Evolutionary conservation across 2,888 invertebrate genomes (phyloP), one percentile per base, ranked within the genome.

Genomic region (Agriopis leucophaearia): DNA sequence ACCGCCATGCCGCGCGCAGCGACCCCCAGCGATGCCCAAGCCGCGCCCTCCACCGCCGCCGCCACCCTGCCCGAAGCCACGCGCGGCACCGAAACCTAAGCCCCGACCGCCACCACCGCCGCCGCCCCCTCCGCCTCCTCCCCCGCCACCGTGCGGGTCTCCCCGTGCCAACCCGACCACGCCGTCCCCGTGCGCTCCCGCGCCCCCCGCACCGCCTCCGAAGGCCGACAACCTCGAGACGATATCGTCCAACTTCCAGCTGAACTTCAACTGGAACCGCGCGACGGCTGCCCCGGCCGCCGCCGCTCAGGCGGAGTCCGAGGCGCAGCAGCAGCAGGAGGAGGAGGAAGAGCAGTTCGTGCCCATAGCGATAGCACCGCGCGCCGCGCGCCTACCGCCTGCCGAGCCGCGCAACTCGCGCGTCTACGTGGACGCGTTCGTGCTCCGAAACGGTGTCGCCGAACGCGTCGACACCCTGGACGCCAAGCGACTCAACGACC

Each of bases 371-470:
- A 88, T 92, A 57, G 79, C 82, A 64, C 93, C 93, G 0, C 87
- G 86, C n/a, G 91, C 92, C 10, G 92, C 91, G 0, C 81, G 77
- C 35, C 78, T 93, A 27, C 92, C 93, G 3, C 76, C 74, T n/a
- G 82, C 81, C 1, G 80, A 84, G 57, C 86, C 88, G 45, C 85
- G 88, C 3, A 79, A 85, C 16, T 90, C 92, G 0, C 88, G 92
- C 58, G 93, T 94, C 15, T 94, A 86, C 75, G 89, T 94, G 12
- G 94, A 94, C 71, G 94, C 94, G 0, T 94, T 92, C 74, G 88
- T 94, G 10, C 85, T 94, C 9, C 81, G 88, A 27, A 84, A 91
- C 75, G 94, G 94, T n/a, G 86, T 90, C n/a, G 83, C 91, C 0
- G 88, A 88, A 54, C 86, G 88, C 59, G 88, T 91, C 18, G 83